A percentile compares a stretch with the other conserved stretches of the same genome.
Evolutionary conservation across 92 coral and sea anemone species (phyloP).

Genomic region (Heliopora coerulea): DNA sequence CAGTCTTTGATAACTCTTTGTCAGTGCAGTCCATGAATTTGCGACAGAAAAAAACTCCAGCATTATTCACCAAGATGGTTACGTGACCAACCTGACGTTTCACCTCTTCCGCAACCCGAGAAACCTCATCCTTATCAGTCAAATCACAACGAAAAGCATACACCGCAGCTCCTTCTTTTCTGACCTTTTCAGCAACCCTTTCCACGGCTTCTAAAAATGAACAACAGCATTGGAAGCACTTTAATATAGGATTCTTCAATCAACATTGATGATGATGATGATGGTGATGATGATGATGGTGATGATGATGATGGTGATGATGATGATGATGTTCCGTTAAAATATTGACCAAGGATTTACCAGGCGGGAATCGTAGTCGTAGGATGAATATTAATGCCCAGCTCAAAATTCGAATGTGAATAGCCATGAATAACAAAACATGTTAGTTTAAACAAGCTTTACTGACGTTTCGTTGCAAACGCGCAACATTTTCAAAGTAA

Average conservation of each 20-base stretch:
- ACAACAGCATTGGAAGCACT: too few relatives aligned
- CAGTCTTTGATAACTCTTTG: slow-evolving; percentile 65
- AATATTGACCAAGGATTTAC: too few relatives aligned
- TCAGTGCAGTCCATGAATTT: slow-evolving; percentile 63
- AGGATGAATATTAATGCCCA: too few relatives aligned
- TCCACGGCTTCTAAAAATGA: slow-evolving; percentile 43
- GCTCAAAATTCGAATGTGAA: too few relatives aligned
- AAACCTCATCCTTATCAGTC: slow-evolving; percentile 62
- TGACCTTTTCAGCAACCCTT: slow-evolving; percentile 63
- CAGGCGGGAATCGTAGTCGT: too few relatives aligned
- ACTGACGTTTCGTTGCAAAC: too few relatives aligned
- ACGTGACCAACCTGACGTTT: slow-evolving; percentile 73
- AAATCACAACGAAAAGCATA: slow-evolving; percentile 70
- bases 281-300: neutral
- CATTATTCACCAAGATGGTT: slow-evolving; percentile 80
- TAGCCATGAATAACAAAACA: too few relatives aligned
- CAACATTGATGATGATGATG: neutral
- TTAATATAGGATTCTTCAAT: too few relatives aligned
- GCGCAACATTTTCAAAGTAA: too few relatives aligned
- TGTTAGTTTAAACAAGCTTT: too few relatives aligned
- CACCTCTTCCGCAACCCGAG: slow-evolving; percentile 63
- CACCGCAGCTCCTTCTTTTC: slow-evolving; percentile 58
- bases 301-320: neutral
- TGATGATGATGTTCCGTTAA: too few relatives aligned
- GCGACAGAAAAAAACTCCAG: slow-evolving; percentile 66